Conservation (phyloP, 1,140 invertebrate species). For the Akabosia matsudoensis region DNA sequence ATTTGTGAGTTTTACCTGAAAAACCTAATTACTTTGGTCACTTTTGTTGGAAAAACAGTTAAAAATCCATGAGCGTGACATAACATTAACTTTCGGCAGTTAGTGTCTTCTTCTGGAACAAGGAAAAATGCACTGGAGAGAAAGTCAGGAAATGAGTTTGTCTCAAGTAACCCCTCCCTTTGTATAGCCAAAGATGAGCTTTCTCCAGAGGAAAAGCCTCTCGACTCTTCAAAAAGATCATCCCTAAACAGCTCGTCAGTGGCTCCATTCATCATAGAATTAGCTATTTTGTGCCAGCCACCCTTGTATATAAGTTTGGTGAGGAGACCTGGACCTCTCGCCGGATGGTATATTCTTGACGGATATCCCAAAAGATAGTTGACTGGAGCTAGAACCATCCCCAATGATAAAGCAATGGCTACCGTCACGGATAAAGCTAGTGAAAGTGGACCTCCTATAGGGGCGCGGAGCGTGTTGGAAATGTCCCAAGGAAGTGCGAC, state of each 20-base stretch:
- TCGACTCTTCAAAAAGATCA: neutral
- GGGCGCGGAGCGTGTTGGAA: slow-evolving; percentile 35
- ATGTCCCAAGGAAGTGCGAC: slow-evolving; percentile 42
- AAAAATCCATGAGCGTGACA: slow-evolving; percentile 46
- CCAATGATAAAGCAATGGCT: slow-evolving; percentile 33
- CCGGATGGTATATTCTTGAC: neutral
- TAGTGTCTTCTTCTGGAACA: slow-evolving; percentile 27
- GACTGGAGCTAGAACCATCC: slow-evolving; percentile 33
- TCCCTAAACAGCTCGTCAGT: neutral
- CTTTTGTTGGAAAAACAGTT: slow-evolving; percentile 20
- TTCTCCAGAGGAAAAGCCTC: neutral
- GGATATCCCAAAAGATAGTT: slow-evolving; percentile 29
- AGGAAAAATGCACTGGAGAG: slow-evolving; percentile 33
- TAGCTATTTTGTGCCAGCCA: neutral
- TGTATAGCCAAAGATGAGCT: no score
- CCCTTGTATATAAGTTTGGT: neutral
- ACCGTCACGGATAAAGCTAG: neutral
- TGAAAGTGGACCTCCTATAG: neutral
- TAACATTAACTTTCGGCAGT: slow-evolving; percentile 37
- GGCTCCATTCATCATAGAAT: neutral
- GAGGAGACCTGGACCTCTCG: neutral
- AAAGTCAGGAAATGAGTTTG: slow-evolving; percentile 28
- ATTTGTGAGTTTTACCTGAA: slow-evolving; percentile 39
- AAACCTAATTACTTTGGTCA: slow-evolving; percentile 20
- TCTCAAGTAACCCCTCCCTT: no score